Base-by-base conservation (phyloP, 2,797 vertebrate species). In the Chromobotia macracanthus region DNA sequence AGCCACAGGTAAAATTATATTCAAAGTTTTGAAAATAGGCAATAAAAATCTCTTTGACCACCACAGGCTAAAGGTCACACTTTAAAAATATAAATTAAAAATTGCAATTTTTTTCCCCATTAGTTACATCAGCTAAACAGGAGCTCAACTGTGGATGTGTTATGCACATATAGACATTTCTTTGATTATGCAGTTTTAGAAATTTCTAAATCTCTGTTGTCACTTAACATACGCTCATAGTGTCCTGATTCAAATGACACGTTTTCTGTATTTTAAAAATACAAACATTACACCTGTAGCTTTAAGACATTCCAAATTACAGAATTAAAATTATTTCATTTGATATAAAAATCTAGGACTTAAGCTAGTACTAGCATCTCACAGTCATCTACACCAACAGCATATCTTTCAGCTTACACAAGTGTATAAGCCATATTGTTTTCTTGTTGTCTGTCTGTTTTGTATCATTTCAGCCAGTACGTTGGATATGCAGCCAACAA, bases 401-500 rank as follows among this genome's bases (percentile, higher is more conserved):
- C n/a, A 50, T 15, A 13, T 15, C 18, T 21, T 55, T 2, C 21
- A 15, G 3, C 21, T 25, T 15, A 1, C 23, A 6, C 21, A 25
- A 55, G 12, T 23, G 21, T 56, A 21, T 23, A 3, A 23, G 3
- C 55, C 21, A 7, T 0, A 19, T 7, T 25, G 21, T 60, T 28
- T 60, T 12, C 23, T 60, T 60, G 56, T 60, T 19, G 11, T 23
- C 1, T 12, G 53, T 23, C 53, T 12, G 19, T 56, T 19, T 23
- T 56, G 19, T 56, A 23, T 60, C 21, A 10, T 23, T 11, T 55
- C n/a, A 55, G 9, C 51, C 35, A 38, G 35, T 28, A 28, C 28
- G 28, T 56, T 28, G 51, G 51, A 58, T 67, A 58, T 19, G 38
- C 51, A 76, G 74, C 74, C 64, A 68, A 68, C 50, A 46, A 38